Conservation (phyloP, 2,888 invertebrate species). For the Cordylochernes scorpioides region DNA sequence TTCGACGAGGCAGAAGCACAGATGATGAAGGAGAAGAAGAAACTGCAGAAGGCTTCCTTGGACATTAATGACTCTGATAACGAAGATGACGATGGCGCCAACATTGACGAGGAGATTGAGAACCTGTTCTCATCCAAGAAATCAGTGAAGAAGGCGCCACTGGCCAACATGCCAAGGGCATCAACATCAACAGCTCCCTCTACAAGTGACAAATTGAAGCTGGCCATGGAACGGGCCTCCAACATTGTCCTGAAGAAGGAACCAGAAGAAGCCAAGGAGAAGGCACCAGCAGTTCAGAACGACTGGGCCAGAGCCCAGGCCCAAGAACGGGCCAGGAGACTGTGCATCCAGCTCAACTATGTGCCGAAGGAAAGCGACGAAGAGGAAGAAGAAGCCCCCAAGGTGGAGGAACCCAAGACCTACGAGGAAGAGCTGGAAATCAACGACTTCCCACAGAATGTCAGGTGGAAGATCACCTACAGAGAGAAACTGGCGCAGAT, state of each 20-base stretch:
- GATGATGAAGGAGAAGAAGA: slow-evolving; percentile 77
- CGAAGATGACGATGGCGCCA: slow-evolving; percentile 71
- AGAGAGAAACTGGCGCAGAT: slow-evolving; percentile 72
- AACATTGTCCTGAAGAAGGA: slow-evolving; percentile 66
- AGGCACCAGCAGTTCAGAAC: slow-evolving; percentile 66
- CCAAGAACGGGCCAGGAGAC: slow-evolving; percentile 80
- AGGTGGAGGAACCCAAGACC: slow-evolving; percentile 26
- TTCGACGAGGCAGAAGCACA: slow-evolving; percentile 96
- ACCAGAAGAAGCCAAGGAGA: slow-evolving; percentile 59
- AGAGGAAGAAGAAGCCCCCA: slow-evolving; percentile 18
- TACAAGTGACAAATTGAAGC: no score
- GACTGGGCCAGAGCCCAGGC: slow-evolving; percentile 67
- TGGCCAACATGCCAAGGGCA: no score
- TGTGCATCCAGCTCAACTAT: slow-evolving; percentile 89
- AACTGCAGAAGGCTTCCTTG: slow-evolving; percentile 86
- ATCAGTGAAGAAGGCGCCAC: slow-evolving; percentile 67
- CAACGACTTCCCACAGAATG: slow-evolving; percentile 98
- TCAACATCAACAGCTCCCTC: no score
- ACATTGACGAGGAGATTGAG: slow-evolving; percentile 86
- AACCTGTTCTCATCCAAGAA: slow-evolving; percentile 83
- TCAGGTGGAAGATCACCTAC: slow-evolving; percentile 88
- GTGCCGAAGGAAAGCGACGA: slow-evolving; percentile 41
- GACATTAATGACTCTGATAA: slow-evolving; percentile 72
- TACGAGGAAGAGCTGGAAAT: slow-evolving; percentile 98
- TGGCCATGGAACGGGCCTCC: no score